Base-by-base conservation (phyloP, 2,797 vertebrate species). In the Sylvilagus floridanus region DNA sequence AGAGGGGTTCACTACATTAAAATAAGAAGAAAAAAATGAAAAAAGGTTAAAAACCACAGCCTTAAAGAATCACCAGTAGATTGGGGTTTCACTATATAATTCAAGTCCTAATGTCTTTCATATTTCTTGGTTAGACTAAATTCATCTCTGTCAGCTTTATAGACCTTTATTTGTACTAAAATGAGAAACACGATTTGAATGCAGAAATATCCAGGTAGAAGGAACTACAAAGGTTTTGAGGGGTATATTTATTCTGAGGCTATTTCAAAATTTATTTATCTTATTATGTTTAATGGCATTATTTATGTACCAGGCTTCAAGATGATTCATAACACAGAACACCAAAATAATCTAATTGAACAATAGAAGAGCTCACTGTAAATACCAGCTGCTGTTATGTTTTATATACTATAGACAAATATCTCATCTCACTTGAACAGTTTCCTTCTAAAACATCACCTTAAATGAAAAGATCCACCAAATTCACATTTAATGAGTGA, bases 241-340 rank as follows among this genome's bases (percentile, higher is more conserved):
- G 26, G 82, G 13, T 57, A 24, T 19, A 42, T 54, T 89, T 69
- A 77, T 81, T 69, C 88, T 50, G 32, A 76, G 68, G 62, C 57
- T 79, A 52, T 75, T 88, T 75, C 87, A 92, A 83, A 92, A 93
- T 60, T 71, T 62, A 83, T 62, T 84, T 95, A 83, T 83, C 92
- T 91, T 86, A 26, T 5, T 86, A 88, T 71, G 63, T 60, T 54
- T 91, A 90, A 89, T 63, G 63, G 63, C 42, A 78, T 95, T 77
- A 78, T 89, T 76, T 89, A 87, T 63, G 54, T 35, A 26, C 60
- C 77, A 86, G 82, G 71, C 76, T 84, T 95, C 79, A 75, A 89
- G 65, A 84, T 11, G 7, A 88, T 24, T 90, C 75, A 47, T 62
- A 87, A 78, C 78, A 66, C 0, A 93, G 32, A 96, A 87, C n/a